Evolutionary conservation across 1,140 invertebrate genomes (phyloP).

Genomic region (Oncopeltus fasciatus): DNA sequence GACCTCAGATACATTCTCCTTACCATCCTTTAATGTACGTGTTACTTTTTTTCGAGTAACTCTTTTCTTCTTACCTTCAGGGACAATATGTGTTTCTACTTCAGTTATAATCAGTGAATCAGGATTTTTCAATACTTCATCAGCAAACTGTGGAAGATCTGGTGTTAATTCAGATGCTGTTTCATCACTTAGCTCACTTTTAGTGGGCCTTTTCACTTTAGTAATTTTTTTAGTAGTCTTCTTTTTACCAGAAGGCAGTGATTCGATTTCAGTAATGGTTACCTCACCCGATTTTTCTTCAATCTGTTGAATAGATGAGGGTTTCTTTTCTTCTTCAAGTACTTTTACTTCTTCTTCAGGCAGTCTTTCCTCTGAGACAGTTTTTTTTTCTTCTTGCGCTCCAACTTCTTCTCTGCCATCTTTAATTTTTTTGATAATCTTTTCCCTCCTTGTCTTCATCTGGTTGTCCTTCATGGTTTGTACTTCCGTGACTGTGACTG

Average conservation of each 20-base stretch:
- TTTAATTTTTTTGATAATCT: neutral
- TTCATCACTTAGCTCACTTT: neutral
- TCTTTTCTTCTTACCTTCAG: slow-evolving; percentile 21
- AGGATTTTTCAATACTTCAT: slow-evolving; percentile 24
- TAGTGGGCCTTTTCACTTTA: neutral
- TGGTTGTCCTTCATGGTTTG: neutral
- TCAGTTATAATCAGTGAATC: slow-evolving; percentile 26
- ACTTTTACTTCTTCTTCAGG: neutral
- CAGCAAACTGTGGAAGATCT: slow-evolving; percentile 16
- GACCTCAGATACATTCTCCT: slow-evolving; percentile 25
- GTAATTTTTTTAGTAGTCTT: neutral
- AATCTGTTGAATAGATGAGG: neutral
- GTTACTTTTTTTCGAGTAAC: slow-evolving; percentile 26
- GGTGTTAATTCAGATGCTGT: slow-evolving; percentile 8
- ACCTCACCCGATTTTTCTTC: slow-evolving; percentile 22
- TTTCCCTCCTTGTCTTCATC: neutral
- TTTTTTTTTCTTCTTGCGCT: neutral
- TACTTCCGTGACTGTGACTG: neutral
- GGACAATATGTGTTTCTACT: slow-evolving; percentile 12
- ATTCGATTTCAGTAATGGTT: neutral
- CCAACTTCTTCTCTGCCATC: neutral
- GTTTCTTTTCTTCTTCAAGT: too few relatives aligned
- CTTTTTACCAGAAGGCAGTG: neutral
- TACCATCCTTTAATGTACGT: slow-evolving; percentile 21
- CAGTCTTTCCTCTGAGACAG: neutral